A percentile compares a stretch with the other conserved stretches of the same genome.
Evolutionary conservation across 2,797 vertebrate species (phyloP).

Genomic region (Philypnodon macrostomus): DNA sequence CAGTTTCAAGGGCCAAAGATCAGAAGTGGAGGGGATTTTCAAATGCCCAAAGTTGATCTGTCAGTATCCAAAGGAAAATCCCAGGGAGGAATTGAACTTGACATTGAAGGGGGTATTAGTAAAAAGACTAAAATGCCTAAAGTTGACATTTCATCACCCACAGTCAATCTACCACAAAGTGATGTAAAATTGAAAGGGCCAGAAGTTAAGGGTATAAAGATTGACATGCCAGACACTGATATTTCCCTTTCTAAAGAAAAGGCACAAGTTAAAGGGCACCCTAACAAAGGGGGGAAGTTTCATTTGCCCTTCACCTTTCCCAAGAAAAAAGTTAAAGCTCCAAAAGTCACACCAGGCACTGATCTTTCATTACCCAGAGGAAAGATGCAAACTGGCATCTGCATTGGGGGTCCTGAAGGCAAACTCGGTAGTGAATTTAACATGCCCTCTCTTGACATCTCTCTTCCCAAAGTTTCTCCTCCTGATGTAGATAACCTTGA

Average conservation of each 20-base stretch:
- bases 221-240: conserved; percentile 25
- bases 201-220: conserved; percentile 14
- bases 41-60: conserved; percentile 57
- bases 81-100: conserved; percentile 42
- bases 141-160: conserved; percentile 45
- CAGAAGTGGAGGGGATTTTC: conserved; percentile 45
- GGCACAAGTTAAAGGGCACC: conserved; percentile 31
- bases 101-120: conserved; percentile 35
- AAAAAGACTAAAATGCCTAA: conserved; percentile 64
- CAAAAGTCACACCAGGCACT: conserved; percentile 32
- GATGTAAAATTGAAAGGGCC: conserved; percentile 58
- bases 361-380: conserved; percentile 44
- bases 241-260: conserved; percentile 49
- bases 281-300: conserved; percentile 34
- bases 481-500: conserved; percentile 6
- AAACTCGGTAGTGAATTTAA: conserved; percentile 54
- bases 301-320: conserved; percentile 57
- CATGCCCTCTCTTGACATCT: conserved; percentile 46
- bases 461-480: conserved; percentile 28
- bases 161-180: conserved; percentile 23
- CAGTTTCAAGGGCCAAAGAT: conserved; percentile 52
- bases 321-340: conserved; percentile 25
- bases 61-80: conserved; percentile 55
- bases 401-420: conserved; percentile 27
- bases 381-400: conserved; percentile 24